Evolutionary conservation across 2,113 vertebrate genomes (phyloP).

Genomic region (Microtus montanus): DNA sequence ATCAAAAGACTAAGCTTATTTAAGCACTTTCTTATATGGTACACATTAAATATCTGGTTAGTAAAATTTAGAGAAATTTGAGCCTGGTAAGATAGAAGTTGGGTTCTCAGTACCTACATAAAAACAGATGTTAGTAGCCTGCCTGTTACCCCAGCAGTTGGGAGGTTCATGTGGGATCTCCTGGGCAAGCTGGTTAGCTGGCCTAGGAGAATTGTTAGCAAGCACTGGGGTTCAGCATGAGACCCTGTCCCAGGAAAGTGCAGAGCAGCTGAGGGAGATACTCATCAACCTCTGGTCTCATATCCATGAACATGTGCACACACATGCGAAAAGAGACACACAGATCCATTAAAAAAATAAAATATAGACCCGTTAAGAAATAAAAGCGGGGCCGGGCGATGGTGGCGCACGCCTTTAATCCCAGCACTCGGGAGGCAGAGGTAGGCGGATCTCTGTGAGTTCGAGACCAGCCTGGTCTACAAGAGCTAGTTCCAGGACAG

Average conservation of each 20-base stretch:
- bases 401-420: too few species aligned
- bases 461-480: too few species aligned
- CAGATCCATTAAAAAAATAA: background rate
- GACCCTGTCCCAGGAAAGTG: background rate
- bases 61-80: slow-evolving; percentile 11
- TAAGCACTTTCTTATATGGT: slow-evolving; percentile 34
- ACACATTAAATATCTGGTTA: slow-evolving; percentile 11
- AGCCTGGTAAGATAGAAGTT: background rate
- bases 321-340: background rate
- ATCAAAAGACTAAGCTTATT: background rate
- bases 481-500: too few species aligned
- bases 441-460: too few species aligned
- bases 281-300: background rate
- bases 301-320: background rate
- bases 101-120: background rate
- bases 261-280: background rate
- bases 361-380: background rate
- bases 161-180: background rate
- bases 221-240: background rate
- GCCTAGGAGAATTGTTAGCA: background rate
- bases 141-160: background rate
- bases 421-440: too few species aligned
- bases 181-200: background rate
- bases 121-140: background rate
- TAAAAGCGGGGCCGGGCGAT: too few species aligned